Base-by-base conservation (phyloP, 2,888 invertebrate species). In the Ypsolopha sequella region DNA sequence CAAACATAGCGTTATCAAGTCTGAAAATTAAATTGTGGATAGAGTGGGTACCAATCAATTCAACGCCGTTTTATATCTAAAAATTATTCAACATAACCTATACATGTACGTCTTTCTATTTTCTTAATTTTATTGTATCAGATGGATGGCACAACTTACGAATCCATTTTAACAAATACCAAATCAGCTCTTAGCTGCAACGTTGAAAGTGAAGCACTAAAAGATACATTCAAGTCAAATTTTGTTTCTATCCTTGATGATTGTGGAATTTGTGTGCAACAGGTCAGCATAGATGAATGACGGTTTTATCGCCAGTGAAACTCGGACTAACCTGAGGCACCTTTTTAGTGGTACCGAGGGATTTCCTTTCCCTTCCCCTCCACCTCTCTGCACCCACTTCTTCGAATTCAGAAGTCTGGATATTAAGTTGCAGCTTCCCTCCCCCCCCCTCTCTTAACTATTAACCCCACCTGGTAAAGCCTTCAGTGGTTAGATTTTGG, bases 181-280 rank as follows among this genome's bases (percentile, higher is more conserved):
- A 80, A 76, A 57, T 52, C 56, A 33, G 64, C 63, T 11, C 59
- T 73, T 13, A 52, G 50, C 41, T 55, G 41, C 46, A 60, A 53
- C 43, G n/a, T 61, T 38, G 43, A 49, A 44, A 54, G 55, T 45
- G 61, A 63, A 52, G 53, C 66, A 38, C 55, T 59, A 0, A 64
- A 63, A 34, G 36, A 61, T 3, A 56, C 60, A 1, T 68, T 73
- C 60, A 50, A 60, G 14, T 51, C 55, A 43, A 56, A 64, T 38
- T 75, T 80, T 55, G 56, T 59, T 41, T 55, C 56, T 41, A 52
- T 75, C 4, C 49, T 85, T 51, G 60, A 70, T 50, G 72, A 82
- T 55, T 75, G 77, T 59, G 55, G 56, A 44, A 53, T 49, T 34
- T 79, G 79, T 59, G 63, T 81, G 52, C 55, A 61, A 43, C 70